Evolutionary conservation across 2,888 invertebrate species (phyloP), one percentile per base, ranked within the genome.

Genomic region (Ptilodon capucinus): DNA sequence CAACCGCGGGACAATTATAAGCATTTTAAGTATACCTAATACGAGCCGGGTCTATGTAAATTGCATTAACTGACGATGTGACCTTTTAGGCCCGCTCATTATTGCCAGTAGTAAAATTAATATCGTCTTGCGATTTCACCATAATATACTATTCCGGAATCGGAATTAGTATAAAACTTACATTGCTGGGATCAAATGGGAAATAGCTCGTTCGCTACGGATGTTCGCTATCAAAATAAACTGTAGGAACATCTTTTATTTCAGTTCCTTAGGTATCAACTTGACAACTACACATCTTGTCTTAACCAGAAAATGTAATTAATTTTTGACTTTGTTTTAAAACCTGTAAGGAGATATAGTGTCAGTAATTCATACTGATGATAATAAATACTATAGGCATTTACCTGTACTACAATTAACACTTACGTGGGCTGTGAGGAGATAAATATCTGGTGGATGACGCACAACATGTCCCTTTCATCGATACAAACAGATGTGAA

Each of bases 41-140:
- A 1, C 16, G 5, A 7, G 7, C 14, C 9, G 17, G 14, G 16
- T 42, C 45, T 57, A 68, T 64, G 59, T 54, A 67, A 67, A 68
- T 56, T 28, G 7, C 25, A 11, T 1, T 56, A 69, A 69, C 67
- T 63, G 64, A 52, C 60, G 43, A 47, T 43, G 41, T 63, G 63
- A 68, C 68, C 69, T 68, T 68, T 64, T 42, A 30, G 45, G 51
- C 51, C 30, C 46, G 38, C 51, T 57, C 57, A 54, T 59, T 68
- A 66, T 56, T 48, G 51, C 43, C 54, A 42, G 51, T 47, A 47
- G 52, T 61, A 57, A 61, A 57, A 54, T 64, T 59, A 59, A 67
- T 50, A 44, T 57, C 46, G 48, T 53, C 44, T 66, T 62, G 54
- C 63, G 54, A 54, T 53, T 45, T 48, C 44, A 46, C 36, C 57